Base-by-base conservation (phyloP, 2,113 vertebrate genomes). In the Rhadina sibilatrix region DNA sequence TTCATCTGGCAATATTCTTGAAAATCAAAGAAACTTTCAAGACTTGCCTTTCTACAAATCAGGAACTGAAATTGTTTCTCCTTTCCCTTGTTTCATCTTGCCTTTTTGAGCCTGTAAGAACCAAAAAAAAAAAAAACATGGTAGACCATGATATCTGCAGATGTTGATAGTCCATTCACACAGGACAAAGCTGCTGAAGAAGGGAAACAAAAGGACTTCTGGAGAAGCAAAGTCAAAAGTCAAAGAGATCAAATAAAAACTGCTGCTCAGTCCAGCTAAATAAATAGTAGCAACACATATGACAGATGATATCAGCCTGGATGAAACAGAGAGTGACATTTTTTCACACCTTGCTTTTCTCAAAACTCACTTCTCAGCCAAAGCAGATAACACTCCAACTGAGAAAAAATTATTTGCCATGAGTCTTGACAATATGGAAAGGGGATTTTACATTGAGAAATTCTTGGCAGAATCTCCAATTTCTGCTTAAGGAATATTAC, bases 291-390 rank as follows among this genome's bases (percentile, higher is more conserved):
- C 53, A 82, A 57, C 76, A 68, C 2, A 0, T 56, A 27, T 57
- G 81, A 94, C 80, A 82, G 81, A 84, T 89, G 65, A 95, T 50
- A 69, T 28, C 10, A 72, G 31, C 46, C 69, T 82, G n/a, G 25
- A 71, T 47, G 49, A 94, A 91, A 95, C 57, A 89, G 19, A 94
- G 68, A 87, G 31, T 37, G 65, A 35, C 60, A 64, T 87, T 93
- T 91, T 89, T 94, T 92, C 72, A 87, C 87, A 79, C 77, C 24
- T 71, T 52, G 1, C 30, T 91, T 95, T 96, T 94, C 91, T 35
- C 60, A 78, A 71, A 95, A 71, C 37, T 66, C 71, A 18, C 57
- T 94, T 84, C 81, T 94, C 91, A 92, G 74, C 31, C 87, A 91
- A 87, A 96, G 81, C 49, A 76, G 65, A 72, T 87, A 95, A 82